Percentiles rank a stretch among this genome's conserved stretches.
These are phyloP conservation scores for Pelobates fuscus DNA, from an alignment of 2,113 vertebrate species.

Conservation along the genomic window DNA sequence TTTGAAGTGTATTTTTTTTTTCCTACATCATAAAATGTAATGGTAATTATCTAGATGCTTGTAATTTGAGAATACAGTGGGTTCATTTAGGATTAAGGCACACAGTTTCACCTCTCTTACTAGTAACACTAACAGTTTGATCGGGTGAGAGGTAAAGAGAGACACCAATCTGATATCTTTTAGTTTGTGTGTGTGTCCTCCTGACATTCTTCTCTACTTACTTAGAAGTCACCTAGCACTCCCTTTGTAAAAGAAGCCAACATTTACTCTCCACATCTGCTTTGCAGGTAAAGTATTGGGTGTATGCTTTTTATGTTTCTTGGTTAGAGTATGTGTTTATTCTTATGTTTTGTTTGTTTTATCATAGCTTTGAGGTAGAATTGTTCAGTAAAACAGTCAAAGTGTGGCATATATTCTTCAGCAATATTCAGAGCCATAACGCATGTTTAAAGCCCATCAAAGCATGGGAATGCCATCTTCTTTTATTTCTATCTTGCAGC, in stretches of 20 bases:
- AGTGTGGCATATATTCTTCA: too few species aligned
- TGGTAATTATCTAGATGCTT: too few species aligned
- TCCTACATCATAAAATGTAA: too few species aligned
- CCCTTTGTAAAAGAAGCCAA: not conserved
- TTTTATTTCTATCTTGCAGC: too few species aligned
- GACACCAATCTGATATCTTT: not conserved
- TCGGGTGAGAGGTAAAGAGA: slow-evolving; percentile 21
- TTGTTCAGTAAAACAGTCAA: too few species aligned
- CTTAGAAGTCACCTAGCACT: not conserved
- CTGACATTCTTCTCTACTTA: slow-evolving; percentile 17
- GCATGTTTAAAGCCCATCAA: too few species aligned
- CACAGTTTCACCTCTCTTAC: slow-evolving; percentile 12
- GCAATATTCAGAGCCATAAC: too few species aligned
- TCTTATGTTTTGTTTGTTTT: too few species aligned
- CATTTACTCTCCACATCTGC: not conserved
- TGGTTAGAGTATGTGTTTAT: too few species aligned
- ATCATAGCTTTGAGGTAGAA: too few species aligned
- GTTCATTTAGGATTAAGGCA: not conserved
- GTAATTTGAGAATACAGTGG: not conserved
- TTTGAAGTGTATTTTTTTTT: too few species aligned
- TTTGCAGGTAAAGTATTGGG: not conserved
- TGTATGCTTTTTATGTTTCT: not conserved
- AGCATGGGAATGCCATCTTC: too few species aligned
- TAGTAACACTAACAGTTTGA: slow-evolving; percentile 21
- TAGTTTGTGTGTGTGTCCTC: slow-evolving; percentile 5